Conservation (phyloP, 2,888 invertebrate genomes). For the Pachymerium ferrugineum region DNA sequence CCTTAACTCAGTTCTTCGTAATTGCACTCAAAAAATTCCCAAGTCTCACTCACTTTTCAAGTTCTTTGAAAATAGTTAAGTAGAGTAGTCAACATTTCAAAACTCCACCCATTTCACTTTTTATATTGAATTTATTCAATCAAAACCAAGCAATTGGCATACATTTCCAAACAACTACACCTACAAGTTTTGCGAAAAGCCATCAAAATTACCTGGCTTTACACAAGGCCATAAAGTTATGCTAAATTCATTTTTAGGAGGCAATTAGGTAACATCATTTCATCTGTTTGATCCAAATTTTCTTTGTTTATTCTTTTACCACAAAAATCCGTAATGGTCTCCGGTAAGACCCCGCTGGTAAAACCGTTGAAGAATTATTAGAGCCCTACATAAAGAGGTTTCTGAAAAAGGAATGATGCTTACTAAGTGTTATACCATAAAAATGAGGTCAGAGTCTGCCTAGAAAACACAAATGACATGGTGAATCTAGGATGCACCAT, state of each 20-base stretch:
- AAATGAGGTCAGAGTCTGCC: background rate
- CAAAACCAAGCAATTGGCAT: background rate
- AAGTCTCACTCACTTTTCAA: background rate
- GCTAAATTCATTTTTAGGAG: no score
- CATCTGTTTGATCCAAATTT: no score
- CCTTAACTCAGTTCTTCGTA: background rate
- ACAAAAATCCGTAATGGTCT: no score
- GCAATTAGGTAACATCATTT: no score
- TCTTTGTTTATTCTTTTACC: no score
- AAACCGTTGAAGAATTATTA: no score
- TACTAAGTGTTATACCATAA: background rate
- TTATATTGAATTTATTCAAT: background rate
- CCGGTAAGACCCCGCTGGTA: no score
- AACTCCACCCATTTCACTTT: background rate
- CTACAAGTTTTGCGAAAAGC: no score
- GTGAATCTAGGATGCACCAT: background rate
- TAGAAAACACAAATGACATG: background rate
- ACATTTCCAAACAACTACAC: background rate
- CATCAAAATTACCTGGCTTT: no score
- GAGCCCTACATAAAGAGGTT: no score
- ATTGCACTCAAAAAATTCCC: background rate
- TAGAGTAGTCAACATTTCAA: background rate
- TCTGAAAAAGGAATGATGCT: no score
- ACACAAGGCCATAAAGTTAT: no score
- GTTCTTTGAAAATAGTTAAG: background rate